phyloP scores from a whole-genome alignment of 2,113 vertebrate genomes.

The Salminus brasiliensis region DNA sequence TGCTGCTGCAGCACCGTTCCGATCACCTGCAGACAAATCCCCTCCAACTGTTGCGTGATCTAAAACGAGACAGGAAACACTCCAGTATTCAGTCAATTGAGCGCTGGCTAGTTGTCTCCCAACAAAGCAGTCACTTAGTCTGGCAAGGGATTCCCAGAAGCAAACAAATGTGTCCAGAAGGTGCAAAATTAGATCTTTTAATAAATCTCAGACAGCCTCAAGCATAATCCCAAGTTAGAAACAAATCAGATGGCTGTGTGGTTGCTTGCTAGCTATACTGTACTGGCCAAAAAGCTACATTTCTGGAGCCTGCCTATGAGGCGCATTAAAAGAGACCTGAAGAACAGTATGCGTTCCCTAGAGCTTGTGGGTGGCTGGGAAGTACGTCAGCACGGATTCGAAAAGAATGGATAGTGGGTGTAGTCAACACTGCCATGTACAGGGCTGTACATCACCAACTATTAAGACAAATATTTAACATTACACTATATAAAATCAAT shows the following conservation, averaged over 20 bases:
- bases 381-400: constrained; percentile 60
- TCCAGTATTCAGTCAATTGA: neutral
- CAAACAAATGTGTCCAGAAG: neutral
- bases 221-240: neutral
- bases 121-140: neutral
- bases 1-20: constrained; percentile 98
- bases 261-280: neutral
- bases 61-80: constrained; percentile 59
- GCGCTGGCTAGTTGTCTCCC: neutral
- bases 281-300: constrained; percentile 57
- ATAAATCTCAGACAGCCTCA: neutral
- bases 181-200: neutral
- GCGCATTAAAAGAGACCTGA: constrained; percentile 60
- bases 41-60: constrained; percentile 98
- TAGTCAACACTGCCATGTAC: neutral
- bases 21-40: constrained; percentile 99
- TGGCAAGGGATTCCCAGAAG: neutral
- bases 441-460: neutral
- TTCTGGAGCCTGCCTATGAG: constrained; percentile 58
- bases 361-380: constrained; percentile 68
- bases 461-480: no score
- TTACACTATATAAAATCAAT: no score
- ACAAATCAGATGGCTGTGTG: neutral
- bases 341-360: constrained; percentile 59
- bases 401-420: neutral